phyloP scores from a whole-genome alignment of 1,140 invertebrate genomes.

The Helicoverpa armigera region DNA sequence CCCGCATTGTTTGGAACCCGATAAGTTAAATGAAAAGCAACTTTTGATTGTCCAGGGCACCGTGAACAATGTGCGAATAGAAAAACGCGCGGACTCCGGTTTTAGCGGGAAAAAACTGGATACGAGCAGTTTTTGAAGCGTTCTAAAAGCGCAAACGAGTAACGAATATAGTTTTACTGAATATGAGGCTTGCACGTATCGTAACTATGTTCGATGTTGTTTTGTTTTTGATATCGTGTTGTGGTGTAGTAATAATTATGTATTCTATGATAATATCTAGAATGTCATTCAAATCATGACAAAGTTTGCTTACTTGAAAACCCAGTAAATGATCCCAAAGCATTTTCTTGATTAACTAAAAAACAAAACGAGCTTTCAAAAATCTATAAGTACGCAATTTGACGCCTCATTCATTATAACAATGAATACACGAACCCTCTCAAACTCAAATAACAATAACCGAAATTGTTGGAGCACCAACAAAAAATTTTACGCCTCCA shows the following conservation, averaged over 20 bases:
- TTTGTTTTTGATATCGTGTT: too few species aligned
- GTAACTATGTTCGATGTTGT: constrained; percentile 8
- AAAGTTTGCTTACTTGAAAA: too few species aligned
- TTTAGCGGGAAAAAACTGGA: constrained; percentile 20
- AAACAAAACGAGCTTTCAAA: too few species aligned
- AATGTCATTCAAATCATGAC: too few species aligned
- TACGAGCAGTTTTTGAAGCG: constrained; percentile 47
- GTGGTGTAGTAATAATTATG: too few species aligned
- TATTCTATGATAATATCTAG: too few species aligned
- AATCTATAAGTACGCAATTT: too few species aligned
- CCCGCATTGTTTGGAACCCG: constrained; percentile 60
- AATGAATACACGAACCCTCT: constrained; percentile 19
- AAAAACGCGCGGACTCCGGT: constrained; percentile 23
- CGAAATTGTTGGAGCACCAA: constrained; percentile 31
- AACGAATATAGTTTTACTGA: constrained; percentile 39
- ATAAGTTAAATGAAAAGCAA: constrained; percentile 72
- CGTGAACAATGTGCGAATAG: constrained; percentile 53
- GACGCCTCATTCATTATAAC: constrained; percentile 11
- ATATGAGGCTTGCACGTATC: constrained; percentile 20
- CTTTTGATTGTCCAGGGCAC: constrained; percentile 65
- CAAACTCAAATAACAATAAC: constrained; percentile 34
- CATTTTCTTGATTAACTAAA: too few species aligned
- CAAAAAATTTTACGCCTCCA: constrained; percentile 37
- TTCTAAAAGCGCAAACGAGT: constrained; percentile 50
- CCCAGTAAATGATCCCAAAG: too few species aligned